Evolutionary conservation across 2,797 vertebrate species (phyloP).

Genomic region (Pelobates cultripes): DNA sequence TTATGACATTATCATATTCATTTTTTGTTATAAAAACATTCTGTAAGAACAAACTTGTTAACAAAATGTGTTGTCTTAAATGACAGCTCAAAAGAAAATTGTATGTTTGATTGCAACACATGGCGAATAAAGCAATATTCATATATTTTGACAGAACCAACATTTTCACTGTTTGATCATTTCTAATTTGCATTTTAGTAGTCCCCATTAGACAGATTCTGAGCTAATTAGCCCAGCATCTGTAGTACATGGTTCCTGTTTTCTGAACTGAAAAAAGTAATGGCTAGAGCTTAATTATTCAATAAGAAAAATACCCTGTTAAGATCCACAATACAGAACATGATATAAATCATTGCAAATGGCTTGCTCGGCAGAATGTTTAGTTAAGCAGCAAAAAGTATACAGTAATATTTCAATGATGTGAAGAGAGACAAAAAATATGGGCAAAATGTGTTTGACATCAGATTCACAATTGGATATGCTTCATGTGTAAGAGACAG

Average conservation of each 20-base stretch:
- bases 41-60: constrained; percentile 27
- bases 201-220: constrained; percentile 73
- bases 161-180: constrained; percentile 74
- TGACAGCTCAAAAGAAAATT: constrained; percentile 49
- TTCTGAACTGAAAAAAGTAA: constrained; percentile 75
- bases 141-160: constrained; percentile 72
- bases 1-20: too few species aligned
- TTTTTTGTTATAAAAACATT: not conserved
- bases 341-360: constrained; percentile 73
- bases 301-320: constrained; percentile 75
- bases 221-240: constrained; percentile 76
- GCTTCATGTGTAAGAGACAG: too few species aligned
- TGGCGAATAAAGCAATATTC: constrained; percentile 63
- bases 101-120: constrained; percentile 51
- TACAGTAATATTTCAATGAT: constrained; percentile 40
- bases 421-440: constrained; percentile 8
- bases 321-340: constrained; percentile 67
- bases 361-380: constrained; percentile 65
- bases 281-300: constrained; percentile 75
- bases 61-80: constrained; percentile 38
- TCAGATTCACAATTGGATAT: too few species aligned
- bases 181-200: constrained; percentile 79
- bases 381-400: constrained; percentile 39
- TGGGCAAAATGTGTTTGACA: too few species aligned
- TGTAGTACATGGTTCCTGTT: constrained; percentile 74